Evolutionary conservation across 2,888 invertebrate species (phyloP), one percentile per base, ranked within the genome.

Genomic region (Drosophila mulleri): DNA sequence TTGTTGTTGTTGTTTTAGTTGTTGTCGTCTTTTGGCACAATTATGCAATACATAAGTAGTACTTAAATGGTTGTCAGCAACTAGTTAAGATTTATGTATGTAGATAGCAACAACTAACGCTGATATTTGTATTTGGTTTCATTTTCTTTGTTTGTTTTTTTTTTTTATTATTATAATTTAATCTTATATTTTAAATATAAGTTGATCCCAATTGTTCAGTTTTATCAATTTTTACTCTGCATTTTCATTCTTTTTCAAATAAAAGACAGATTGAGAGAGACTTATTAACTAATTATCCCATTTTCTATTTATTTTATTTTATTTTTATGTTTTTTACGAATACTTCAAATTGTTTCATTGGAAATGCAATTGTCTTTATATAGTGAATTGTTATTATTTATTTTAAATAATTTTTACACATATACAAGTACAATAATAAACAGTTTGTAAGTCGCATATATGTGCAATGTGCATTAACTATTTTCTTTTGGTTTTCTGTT

Each of bases 141-240:
- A 8, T 47, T 23, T 47, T 48, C 77, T 67, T 70, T 84, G 69
- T 84, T 78, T 78, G 1, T 29, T 47, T 48, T 44, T 58, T n/a
- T 29, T 14, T 32, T 45, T 78, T 70, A 64, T 85, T 83, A 77
- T 83, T 89, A 85, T 84, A 90, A 86, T 90, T 88, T 91, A 84
- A 88, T 84, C 89, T 91, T 91, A 91, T 91, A 92, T 91, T 90
- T 90, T 80, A 91, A 91, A 91, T 92, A 92, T 92, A 92, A 92
- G 92, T 92, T 92, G 93, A 92, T 92, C 92, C 92, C 92, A 92
- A 92, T 92, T 92, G 91, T 92, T 92, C 92, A 92, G 92, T 92
- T 91, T 91, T 91, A 88, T 90, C 86, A 86, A 86, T 88, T 86
- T 86, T 85, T 73, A 89, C 76, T 85, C 86, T 89, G 84, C 84